Conservation (phyloP, 1,140 invertebrate species). For the Drosophila bocki region DNA sequence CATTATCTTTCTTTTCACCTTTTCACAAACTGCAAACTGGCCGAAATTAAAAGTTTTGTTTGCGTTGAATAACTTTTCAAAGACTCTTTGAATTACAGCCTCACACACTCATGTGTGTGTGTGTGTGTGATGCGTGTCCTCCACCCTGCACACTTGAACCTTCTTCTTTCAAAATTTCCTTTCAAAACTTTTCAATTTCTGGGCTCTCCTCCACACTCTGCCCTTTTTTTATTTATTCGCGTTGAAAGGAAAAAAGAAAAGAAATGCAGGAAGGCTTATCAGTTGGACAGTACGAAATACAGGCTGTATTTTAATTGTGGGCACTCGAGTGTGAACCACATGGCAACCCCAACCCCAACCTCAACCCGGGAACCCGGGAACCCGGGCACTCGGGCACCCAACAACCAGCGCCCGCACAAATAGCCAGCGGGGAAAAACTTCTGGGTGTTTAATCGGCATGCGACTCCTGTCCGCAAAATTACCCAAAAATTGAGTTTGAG, state of each 20-base stretch:
- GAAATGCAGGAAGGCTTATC: conserved; percentile 80
- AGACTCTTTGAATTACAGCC: conserved; percentile 47
- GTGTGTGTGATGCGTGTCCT: conserved; percentile 9
- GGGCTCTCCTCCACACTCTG: conserved; percentile 13
- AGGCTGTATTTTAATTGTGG: conserved; percentile 81
- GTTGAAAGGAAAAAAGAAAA: conserved; percentile 54
- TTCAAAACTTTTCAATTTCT: conserved; percentile 79
- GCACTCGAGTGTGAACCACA: conserved; percentile 77
- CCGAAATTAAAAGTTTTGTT: conserved; percentile 78
- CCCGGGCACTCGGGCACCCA: neutral
- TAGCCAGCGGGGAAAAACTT: conserved; percentile 49
- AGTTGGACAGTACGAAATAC: conserved; percentile 59
- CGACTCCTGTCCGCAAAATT: conserved; percentile 9
- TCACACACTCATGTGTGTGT: conserved; percentile 23
- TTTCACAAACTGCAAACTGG: conserved; percentile 58
- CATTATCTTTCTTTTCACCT: conserved; percentile 67
- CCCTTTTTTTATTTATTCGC: conserved; percentile 17
- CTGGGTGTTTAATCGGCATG: conserved; percentile 17
- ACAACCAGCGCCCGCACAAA: conserved; percentile 48
- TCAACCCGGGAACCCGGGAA: neutral
- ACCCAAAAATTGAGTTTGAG: conserved; percentile 45
- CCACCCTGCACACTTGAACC: conserved; percentile 16
- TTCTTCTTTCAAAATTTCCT: conserved; percentile 70
- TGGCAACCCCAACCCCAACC: neutral
- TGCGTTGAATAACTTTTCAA: conserved; percentile 60